Percentiles rank a stretch among this genome's conserved stretches.
These are phyloP conservation scores for Manduca sexta DNA, from an alignment of 1,140 invertebrate genomes.

Conservation along the genomic window DNA sequence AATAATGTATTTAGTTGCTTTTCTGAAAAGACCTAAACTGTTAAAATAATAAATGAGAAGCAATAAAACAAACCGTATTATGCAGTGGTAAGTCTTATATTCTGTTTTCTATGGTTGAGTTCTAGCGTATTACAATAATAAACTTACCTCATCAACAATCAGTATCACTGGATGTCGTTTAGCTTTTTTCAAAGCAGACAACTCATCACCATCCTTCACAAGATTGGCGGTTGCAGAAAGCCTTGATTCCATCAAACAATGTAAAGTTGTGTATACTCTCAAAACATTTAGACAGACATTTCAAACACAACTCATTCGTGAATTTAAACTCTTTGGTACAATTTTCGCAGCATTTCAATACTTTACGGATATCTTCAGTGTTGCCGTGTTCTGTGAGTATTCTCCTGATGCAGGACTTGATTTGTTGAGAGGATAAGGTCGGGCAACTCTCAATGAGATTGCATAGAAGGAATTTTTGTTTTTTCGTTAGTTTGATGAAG, in stretches of 20 bases:
- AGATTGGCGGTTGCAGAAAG: constrained; percentile 59
- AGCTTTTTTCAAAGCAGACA: constrained; percentile 53
- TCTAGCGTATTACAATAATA: not conserved
- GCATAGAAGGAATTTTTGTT: constrained; percentile 58
- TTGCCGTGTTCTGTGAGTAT: constrained; percentile 58
- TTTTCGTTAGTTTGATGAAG: constrained; percentile 47
- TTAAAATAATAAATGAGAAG: no score
- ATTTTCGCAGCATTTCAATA: constrained; percentile 28
- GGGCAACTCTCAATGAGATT: constrained; percentile 49
- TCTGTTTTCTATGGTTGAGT: no score
- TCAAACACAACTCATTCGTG: constrained; percentile 63
- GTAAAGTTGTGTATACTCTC: constrained; percentile 55
- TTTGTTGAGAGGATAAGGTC: constrained; percentile 39
- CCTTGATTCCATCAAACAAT: constrained; percentile 59
- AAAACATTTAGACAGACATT: constrained; percentile 70
- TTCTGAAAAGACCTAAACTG: no score
- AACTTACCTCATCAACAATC: constrained; percentile 78
- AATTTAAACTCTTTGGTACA: constrained; percentile 46
- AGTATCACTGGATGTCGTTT: constrained; percentile 76
- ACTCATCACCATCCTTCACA: constrained; percentile 46
- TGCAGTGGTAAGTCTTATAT: no score
- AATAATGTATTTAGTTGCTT: no score
- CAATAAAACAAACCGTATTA: no score
- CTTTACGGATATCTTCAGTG: constrained; percentile 30
- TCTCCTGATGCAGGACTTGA: constrained; percentile 45